Base-by-base conservation (phyloP, 2,888 invertebrate genomes). In the Eustalomyia histrio region DNA sequence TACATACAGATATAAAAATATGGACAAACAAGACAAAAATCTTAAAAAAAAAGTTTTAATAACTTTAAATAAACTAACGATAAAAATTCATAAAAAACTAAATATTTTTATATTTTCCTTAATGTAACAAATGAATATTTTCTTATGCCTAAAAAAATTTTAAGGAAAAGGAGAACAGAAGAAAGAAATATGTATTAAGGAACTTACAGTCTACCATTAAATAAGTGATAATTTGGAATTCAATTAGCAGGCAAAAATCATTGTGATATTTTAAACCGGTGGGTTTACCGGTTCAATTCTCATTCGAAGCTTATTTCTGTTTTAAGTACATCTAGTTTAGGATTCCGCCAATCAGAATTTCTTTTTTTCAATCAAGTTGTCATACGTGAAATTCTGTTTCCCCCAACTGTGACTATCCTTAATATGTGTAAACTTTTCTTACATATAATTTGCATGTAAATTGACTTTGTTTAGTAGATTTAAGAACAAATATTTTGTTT, bases 401-500 rank as follows among this genome's bases (percentile, higher is more conserved):
- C 14, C 5, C n/a, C n/a, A 7, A 6, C 43, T 47, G 43, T 47
- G 43, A 47, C n/a, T n/a, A 47, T n/a, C 43, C 43, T 47, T 14
- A 47, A 47, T 47, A n/a, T 6, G 1, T 47, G 3, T 47, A 47
- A 47, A n/a, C 5, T 47, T 47, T 47, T 47, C 43, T 3, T 47
- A n/a, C 43, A 14, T 47, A 47, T 24, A 63, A 14, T 21, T 2
- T 8, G 17, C 47, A 47, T 63, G 61, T 43, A 74, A 69, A 74
- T 74, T 79, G 64, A 43, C 74, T 74, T 68, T 58, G 64, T 60
- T 74, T 16, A 43, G 53, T 64, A 58, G 29, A 67, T 69, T 69
- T 69, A 43, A 33, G 29, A 73, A n/a, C 33, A 65, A 61, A 67
- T 55, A 67, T 68, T n/a, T n/a, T 68, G 43, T 73, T 73, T 73